Evolutionary conservation across 2,113 vertebrate genomes (phyloP).

Genomic region (Tenrec ecaudatus): DNA sequence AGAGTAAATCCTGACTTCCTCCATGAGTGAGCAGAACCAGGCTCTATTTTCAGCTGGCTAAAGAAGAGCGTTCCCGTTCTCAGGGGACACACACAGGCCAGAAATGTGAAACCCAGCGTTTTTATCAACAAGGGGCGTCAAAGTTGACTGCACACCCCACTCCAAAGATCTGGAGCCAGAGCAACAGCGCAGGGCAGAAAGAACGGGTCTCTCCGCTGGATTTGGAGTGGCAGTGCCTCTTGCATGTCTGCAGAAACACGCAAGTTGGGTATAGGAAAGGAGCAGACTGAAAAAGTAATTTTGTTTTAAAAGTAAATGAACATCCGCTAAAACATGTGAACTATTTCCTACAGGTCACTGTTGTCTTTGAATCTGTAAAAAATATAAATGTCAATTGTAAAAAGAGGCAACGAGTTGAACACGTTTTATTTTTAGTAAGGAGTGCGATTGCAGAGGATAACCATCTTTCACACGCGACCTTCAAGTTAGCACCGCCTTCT

Average conservation of each 20-base stretch:
- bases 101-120: slow-evolving; percentile 61
- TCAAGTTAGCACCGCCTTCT: slow-evolving; percentile 29
- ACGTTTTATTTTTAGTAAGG: slow-evolving; percentile 66
- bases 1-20: slow-evolving; percentile 78
- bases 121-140: slow-evolving; percentile 62
- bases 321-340: slow-evolving; percentile 42
- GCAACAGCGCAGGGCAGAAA: background rate
- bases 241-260: background rate
- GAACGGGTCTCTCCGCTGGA: background rate
- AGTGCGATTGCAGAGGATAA: slow-evolving; percentile 43
- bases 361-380: slow-evolving; percentile 41
- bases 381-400: background rate
- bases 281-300: background rate
- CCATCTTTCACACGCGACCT: background rate
- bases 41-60: slow-evolving; percentile 76
- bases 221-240: background rate
- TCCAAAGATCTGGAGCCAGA: slow-evolving; percentile 39
- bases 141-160: slow-evolving; percentile 36
- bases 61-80: slow-evolving; percentile 77
- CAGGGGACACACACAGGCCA: slow-evolving; percentile 52
- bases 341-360: slow-evolving; percentile 21
- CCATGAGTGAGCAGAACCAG: slow-evolving; percentile 60
- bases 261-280: background rate
- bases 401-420: slow-evolving; percentile 2
- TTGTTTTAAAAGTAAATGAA: slow-evolving; percentile 39